Evolutionary conservation across 2,113 vertebrate genomes (phyloP), one percentile per base, ranked within the genome.

Genomic region (Rhinichthys klamathensis): DNA sequence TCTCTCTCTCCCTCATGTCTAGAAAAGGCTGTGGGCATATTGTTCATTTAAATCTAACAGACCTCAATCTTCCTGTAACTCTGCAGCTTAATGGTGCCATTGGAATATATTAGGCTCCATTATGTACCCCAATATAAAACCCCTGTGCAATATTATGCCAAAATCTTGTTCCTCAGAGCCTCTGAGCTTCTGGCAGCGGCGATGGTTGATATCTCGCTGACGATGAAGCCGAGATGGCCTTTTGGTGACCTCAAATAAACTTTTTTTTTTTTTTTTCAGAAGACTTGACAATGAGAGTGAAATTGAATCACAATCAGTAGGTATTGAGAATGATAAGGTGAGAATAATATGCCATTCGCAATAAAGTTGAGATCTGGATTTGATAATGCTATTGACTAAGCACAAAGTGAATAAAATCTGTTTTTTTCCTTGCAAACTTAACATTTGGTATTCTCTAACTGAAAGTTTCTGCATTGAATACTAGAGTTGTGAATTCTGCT

Each of bases 11-110:
- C 56, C 27, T 27, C 56, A 25, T 4, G 18, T 49, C 58, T 32
- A 41, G 79, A 83, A 85, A 46, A 80, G 60, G 83, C 79, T 74
- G 74, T 44, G 70, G 76, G 88, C 85, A 72, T 85, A 85, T 82
- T 82, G 85, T 84, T 73, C 54, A 76, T 89, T 87, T 77, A 84
- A 85, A 87, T 82, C 77, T 38, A 88, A 88, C 80, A 83, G 87
- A 85, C 76, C 82, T 86, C 82, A 87, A 89, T 84, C 78, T 82
- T 84, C 77, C 78, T 56, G 76, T 60, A 89, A 85, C 83, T 89
- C 85, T 65, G 67, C 65, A 73, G 69, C 76, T 49, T 89, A 87
- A 87, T 76, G 69, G 51, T 61, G 83, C 83, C 86, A 83, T 44
- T 85, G 85, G 75, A 73, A 82, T 82, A 82, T 38, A 83, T 85